phyloP scores from a whole-genome alignment of 2,113 vertebrate genomes.

The Serinus canaria region DNA sequence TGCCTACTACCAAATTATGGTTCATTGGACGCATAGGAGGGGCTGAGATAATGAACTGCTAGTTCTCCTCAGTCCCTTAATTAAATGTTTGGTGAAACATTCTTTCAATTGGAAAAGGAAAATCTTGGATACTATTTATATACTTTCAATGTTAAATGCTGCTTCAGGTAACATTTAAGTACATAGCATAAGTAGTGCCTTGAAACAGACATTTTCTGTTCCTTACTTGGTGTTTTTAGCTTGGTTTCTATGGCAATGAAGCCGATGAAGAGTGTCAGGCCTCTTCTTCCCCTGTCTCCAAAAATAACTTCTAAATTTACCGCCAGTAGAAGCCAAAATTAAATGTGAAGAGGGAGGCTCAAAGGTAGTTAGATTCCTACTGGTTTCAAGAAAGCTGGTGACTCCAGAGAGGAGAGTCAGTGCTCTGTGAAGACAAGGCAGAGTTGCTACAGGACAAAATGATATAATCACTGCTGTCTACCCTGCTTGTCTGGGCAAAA shows the following conservation, averaged over 20 bases:
- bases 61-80: background rate
- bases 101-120: background rate
- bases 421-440: background rate
- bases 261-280: background rate
- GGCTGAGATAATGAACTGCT: background rate
- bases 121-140: background rate
- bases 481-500: background rate
- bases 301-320: conserved; percentile 52
- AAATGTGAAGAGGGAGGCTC: background rate
- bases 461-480: background rate
- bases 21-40: background rate
- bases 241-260: conserved; percentile 57
- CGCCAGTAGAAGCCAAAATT: conserved; percentile 7
- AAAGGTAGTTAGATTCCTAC: background rate
- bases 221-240: conserved; percentile 20
- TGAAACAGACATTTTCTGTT: conserved; percentile 26
- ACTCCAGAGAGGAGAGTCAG: background rate
- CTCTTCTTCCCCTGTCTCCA: conserved; percentile 10
- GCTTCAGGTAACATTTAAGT: background rate
- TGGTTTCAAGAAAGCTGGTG: background rate
- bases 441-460: background rate
- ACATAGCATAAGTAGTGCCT: background rate
- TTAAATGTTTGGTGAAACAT: background rate
- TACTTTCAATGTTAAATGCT: background rate
- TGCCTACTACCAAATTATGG: background rate